A percentile compares a stretch with the other conserved stretches of the same genome.
Conservation (phyloP, 2,113 vertebrate genomes). For the Sprattus sprattus region DNA sequence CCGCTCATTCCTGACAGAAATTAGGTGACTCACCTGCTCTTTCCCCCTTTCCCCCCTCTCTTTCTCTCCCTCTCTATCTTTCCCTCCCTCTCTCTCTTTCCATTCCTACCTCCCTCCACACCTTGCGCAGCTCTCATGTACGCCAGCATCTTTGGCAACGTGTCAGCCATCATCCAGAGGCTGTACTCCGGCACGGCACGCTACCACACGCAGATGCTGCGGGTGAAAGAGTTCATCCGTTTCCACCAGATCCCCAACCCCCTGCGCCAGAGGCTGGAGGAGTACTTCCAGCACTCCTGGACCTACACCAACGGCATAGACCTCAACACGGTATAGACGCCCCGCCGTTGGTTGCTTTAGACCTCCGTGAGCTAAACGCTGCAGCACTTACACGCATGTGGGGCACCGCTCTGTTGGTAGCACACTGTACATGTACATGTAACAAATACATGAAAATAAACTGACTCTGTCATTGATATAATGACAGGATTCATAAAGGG, state of each 20-base stretch:
- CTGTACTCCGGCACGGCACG: slow-evolving; percentile 95
- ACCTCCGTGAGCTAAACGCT: not conserved
- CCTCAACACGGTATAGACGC: slow-evolving; percentile 94
- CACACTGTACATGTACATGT: not conserved
- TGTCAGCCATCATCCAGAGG: slow-evolving; percentile 98
- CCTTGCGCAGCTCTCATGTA: slow-evolving; percentile 92
- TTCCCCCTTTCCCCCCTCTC: not conserved
- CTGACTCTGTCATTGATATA: not conserved
- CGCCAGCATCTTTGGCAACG: slow-evolving; percentile 98
- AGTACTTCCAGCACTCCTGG: slow-evolving; percentile 98
- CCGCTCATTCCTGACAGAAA: not conserved
- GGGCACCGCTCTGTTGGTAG: not conserved
- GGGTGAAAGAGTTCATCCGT: slow-evolving; percentile 97
- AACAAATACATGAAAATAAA: not conserved
- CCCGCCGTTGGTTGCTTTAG: not conserved
- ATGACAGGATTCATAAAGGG: slow-evolving; percentile 4
- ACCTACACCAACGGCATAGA: slow-evolving; percentile 99
- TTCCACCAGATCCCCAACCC: slow-evolving; percentile 99
- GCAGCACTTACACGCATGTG: not conserved
- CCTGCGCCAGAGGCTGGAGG: slow-evolving; percentile 91
- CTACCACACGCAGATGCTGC: slow-evolving; percentile 97
- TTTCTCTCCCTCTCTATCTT: not conserved
- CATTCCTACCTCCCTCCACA: not conserved
- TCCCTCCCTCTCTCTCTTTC: not conserved
- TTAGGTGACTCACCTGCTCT: slow-evolving; percentile 5